phyloP scores from a whole-genome alignment of 2,888 invertebrate species.

The Adelphocoris suturalis region DNA sequence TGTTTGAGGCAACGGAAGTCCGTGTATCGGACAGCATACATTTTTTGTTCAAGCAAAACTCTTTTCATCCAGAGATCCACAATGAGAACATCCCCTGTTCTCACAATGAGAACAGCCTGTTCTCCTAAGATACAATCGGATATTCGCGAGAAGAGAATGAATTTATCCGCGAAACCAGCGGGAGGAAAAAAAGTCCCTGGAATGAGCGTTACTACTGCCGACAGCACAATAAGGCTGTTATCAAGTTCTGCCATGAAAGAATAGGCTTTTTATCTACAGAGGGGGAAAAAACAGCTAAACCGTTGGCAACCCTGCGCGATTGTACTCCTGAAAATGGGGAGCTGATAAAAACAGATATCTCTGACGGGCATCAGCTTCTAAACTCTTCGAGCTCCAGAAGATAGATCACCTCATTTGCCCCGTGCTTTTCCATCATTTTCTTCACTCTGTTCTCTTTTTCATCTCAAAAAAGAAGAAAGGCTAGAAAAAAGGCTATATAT shows the following conservation, averaged over 20 bases:
- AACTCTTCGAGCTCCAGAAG: background rate
- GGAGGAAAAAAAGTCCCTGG: background rate
- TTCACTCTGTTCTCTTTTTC: background rate
- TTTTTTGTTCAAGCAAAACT: background rate
- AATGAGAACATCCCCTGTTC: background rate
- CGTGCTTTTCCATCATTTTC: conserved; percentile 2
- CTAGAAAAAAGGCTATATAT: no score
- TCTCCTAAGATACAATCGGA: background rate
- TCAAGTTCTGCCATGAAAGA: background rate
- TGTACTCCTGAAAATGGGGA: conserved; percentile 11
- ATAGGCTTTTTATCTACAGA: background rate
- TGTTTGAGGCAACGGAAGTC: background rate
- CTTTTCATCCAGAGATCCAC: background rate
- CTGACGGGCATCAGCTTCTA: background rate
- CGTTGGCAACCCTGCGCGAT: background rate
- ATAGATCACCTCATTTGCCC: conserved; percentile 45
- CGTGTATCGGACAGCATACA: background rate
- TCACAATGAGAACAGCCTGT: background rate
- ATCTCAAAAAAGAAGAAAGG: background rate
- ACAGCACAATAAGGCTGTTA: conserved; percentile 19
- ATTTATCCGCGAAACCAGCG: background rate
- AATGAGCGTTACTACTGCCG: background rate
- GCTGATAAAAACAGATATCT: conserved; percentile 23
- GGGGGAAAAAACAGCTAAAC: background rate
- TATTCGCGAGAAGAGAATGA: conserved; percentile 5